Conservation (phyloP, 2,888 invertebrate species). For the Diaphora mendica region DNA sequence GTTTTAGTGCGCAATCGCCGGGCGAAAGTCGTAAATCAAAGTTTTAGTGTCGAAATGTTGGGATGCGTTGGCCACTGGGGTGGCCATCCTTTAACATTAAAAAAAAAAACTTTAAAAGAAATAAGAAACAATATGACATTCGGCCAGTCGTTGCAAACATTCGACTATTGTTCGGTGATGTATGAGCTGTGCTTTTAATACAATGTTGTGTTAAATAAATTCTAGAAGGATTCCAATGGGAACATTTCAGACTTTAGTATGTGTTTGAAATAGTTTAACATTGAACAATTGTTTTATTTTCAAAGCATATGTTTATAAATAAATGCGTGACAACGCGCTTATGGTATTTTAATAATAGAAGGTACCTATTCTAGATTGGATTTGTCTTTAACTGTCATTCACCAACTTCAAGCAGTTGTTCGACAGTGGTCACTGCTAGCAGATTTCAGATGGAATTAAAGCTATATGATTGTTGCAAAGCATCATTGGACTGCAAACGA, state of each 20-base stretch:
- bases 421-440: background rate
- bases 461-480: background rate
- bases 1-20: constrained; percentile 86
- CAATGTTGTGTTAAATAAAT: constrained; percentile 56
- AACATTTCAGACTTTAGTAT: constrained; percentile 9
- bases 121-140: constrained; percentile 82
- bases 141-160: constrained; percentile 67
- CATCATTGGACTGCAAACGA: background rate
- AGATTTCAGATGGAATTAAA: background rate
- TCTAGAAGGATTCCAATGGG: constrained; percentile 27
- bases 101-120: constrained; percentile 65
- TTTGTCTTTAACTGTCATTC: background rate
- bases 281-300: constrained; percentile 4
- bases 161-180: constrained; percentile 76
- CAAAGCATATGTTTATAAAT: background rate
- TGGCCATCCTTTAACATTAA: constrained; percentile 75
- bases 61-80: constrained; percentile 85
- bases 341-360: too few species aligned
- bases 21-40: constrained; percentile 84
- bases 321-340: background rate
- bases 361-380: too few species aligned
- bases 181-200: constrained; percentile 61
- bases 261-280: background rate
- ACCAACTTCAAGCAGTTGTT: background rate
- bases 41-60: constrained; percentile 86